These are phyloP conservation scores for Alces alces DNA, from an alignment of 2,113 vertebrate species.

Conservation along the genomic window DNA sequence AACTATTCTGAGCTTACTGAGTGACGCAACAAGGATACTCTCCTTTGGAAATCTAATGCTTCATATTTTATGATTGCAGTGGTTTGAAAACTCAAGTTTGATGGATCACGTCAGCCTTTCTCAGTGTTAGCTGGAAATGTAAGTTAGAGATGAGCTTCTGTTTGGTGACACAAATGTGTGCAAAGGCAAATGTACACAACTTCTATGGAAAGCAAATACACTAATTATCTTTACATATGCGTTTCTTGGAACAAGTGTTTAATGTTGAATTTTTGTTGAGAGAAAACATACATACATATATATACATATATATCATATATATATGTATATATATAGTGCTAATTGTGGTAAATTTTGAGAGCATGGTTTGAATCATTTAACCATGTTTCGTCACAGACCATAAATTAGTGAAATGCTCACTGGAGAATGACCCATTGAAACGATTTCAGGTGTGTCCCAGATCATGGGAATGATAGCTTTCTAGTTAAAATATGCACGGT, in stretches of 20 bases:
- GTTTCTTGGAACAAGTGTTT: not conserved
- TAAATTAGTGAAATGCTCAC: not conserved
- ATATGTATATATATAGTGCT: not conserved
- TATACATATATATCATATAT: not conserved
- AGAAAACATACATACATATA: not conserved
- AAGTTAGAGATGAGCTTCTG: not conserved
- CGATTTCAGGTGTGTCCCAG: accelerated
- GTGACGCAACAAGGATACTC: not conserved
- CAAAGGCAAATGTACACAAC: not conserved
- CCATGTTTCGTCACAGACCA: not conserved
- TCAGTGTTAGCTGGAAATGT: not conserved
- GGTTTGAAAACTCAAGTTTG: not conserved
- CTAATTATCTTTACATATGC: not conserved
- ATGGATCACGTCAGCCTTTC: not conserved
- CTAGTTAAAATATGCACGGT: accelerated
- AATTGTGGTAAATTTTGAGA: not conserved
- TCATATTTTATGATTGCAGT: not conserved
- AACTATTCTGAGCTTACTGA: not conserved
- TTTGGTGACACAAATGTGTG: not conserved
- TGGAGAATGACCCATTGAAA: not conserved
- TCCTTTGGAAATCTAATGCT: not conserved
- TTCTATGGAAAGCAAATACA: not conserved
- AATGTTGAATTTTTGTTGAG: not conserved
- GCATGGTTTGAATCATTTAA: not conserved
- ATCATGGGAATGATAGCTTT: not conserved